phyloP scores from a whole-genome alignment of 2,888 invertebrate species.

The Marronus borbonicus region DNA sequence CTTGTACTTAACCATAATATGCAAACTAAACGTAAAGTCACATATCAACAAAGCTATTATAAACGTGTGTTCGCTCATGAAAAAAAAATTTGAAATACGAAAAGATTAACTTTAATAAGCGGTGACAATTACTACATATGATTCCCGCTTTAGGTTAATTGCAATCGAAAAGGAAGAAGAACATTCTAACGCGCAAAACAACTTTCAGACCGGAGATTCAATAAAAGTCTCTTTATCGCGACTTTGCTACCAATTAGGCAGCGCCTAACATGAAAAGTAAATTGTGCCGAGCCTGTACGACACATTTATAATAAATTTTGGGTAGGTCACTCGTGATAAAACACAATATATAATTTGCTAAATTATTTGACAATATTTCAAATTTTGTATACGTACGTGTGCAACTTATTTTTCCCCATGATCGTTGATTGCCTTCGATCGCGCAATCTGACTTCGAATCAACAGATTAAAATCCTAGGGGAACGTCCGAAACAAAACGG shows the following conservation, averaged over 20 bases:
- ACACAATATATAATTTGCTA: neutral
- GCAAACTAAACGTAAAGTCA: slow-evolving; percentile 29
- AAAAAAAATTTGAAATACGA: neutral
- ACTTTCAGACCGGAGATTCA: slow-evolving; percentile 7
- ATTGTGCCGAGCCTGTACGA: too few species aligned
- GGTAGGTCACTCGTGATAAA: neutral
- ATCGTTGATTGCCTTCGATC: slow-evolving; percentile 17
- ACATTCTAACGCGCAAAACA: neutral
- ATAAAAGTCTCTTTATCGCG: neutral
- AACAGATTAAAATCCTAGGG: neutral
- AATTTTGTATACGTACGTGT: slow-evolving; percentile 57
- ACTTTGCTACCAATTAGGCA: too few species aligned
- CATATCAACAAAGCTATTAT: slow-evolving; percentile 24
- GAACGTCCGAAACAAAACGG: slow-evolving; percentile 30
- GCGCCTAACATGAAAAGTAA: neutral
- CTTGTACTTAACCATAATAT: slow-evolving; percentile 25
- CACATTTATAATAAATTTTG: too few species aligned
- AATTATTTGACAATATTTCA: neutral
- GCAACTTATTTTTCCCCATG: slow-evolving; percentile 62
- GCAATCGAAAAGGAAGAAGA: neutral
- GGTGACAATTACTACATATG: neutral
- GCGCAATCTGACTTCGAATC: neutral
- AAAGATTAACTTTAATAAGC: neutral
- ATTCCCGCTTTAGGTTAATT: neutral
- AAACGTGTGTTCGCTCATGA: neutral